Evolutionary conservation across 2,797 vertebrate genomes (phyloP).

Genomic region (Hybognathus amarus): DNA sequence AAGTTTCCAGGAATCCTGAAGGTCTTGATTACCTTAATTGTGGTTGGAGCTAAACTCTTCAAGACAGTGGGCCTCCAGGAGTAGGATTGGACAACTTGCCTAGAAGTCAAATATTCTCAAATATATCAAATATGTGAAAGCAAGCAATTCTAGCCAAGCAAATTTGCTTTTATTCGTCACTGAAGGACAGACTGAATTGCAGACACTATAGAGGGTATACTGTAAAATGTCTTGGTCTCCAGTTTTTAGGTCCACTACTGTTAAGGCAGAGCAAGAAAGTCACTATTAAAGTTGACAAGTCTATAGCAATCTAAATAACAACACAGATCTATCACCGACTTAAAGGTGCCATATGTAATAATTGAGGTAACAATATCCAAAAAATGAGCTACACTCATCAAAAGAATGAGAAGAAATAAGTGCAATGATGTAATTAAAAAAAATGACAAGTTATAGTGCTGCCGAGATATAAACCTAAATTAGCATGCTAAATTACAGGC

Average conservation of each 20-base stretch:
- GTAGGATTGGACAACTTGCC: neutral
- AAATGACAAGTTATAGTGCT: too few relatives aligned
- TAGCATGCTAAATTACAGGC: too few relatives aligned
- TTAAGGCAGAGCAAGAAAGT: neutral
- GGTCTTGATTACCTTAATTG: neutral
- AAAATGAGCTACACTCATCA: too few relatives aligned
- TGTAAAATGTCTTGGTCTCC: neutral
- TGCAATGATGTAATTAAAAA: too few relatives aligned
- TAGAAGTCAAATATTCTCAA: neutral
- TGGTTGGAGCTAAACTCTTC: neutral
- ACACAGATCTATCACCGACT: neutral
- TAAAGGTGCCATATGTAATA: too few relatives aligned
- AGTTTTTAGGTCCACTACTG: neutral
- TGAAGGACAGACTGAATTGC: neutral
- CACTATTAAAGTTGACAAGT: neutral
- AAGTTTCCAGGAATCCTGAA: neutral
- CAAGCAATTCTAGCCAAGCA: neutral
- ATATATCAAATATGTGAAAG: neutral
- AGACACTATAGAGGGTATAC: neutral
- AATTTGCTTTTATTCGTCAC: neutral
- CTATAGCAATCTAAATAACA: neutral
- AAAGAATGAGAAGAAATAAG: too few relatives aligned
- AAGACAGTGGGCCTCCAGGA: neutral
- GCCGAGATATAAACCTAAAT: too few relatives aligned
- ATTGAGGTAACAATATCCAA: too few relatives aligned